Evolutionary conservation across 2,888 invertebrate genomes (phyloP), one percentile per base, ranked within the genome.

Genomic region (Isotomurus palustris): DNA sequence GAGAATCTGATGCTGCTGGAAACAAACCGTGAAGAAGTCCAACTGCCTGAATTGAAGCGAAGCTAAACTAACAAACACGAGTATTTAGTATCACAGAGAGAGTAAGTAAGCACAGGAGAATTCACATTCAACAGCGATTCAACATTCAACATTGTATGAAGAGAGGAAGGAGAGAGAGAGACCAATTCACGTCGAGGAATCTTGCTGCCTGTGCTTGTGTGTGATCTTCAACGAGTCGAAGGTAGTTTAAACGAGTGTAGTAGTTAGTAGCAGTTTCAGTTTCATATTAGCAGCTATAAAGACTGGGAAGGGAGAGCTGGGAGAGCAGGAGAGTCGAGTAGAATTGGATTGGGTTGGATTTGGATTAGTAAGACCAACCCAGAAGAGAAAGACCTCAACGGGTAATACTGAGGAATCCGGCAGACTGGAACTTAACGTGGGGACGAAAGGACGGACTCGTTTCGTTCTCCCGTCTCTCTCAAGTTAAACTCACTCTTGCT

Each of bases 51-150:
- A 54, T 17, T 56, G 58, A 58, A 45, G 55, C 51, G 55, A 24
- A 60, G 52, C 53, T 60, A 63, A 63, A 57, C 60, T 48, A 60
- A 63, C 60, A 60, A 60, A 60, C 59, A 60, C 53, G 60, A n/a
- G 52, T 54, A 63, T 63, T 63, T 63, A 60, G 57, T 63, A 50
- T 35, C 43, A n/a, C n/a, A n/a, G n/a, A n/a, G n/a, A n/a, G n/a
- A n/a, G 40, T 51, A 40, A 40, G 51, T 38, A 49, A 49, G 49
- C 49, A 36, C 36, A 49, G 17, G 49, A 49, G 49, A 36, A 49
- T 19, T 35, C 27, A 35, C 35, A 35, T 25, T 32, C 24, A 25
- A 35, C 2, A 49, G 32, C 36, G 24, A 47, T 32, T 19, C n/a
- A n/a, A n/a, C n/a, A n/a, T n/a, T n/a, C n/a, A n/a, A n/a, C n/a